Percentiles rank a stretch among this genome's conserved stretches.
Conservation (phyloP, 2,113 vertebrate species). For the Daphoenositta chrysoptera region DNA sequence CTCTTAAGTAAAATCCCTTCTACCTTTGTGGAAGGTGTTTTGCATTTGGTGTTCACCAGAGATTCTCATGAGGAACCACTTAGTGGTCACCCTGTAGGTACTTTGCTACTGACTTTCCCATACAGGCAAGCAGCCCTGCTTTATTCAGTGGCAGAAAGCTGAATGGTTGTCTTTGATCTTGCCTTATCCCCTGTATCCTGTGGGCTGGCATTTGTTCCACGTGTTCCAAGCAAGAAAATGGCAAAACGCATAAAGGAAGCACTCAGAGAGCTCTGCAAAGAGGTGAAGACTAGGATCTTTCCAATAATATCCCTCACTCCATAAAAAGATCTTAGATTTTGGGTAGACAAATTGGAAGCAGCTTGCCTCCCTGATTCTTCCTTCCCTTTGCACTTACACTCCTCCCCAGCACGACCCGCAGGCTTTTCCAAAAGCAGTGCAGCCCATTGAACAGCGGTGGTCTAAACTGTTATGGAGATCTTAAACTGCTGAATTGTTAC, state of each 20-base stretch:
- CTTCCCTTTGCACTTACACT: neutral
- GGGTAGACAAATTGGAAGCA: neutral
- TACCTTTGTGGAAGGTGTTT: neutral
- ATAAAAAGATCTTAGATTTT: neutral
- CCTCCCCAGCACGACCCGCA: neutral
- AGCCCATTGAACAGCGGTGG: slow-evolving; percentile 39
- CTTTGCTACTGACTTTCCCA: neutral
- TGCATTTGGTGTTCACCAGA: neutral
- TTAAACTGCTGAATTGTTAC: slow-evolving; percentile 49
- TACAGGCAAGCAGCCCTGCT: neutral
- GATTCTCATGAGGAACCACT: neutral
- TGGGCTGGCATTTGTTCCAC: neutral
- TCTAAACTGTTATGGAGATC: slow-evolving; percentile 41
- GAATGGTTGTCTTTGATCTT: neutral
- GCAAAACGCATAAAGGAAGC: neutral
- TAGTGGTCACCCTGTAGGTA: neutral
- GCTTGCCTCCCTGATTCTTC: neutral
- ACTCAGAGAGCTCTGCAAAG: neutral
- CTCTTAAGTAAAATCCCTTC: neutral
- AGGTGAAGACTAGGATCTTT: neutral
- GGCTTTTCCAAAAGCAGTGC: slow-evolving; percentile 15
- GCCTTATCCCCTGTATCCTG: neutral
- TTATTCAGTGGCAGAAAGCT: neutral
- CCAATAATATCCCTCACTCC: neutral
- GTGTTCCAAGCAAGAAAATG: neutral